These are phyloP conservation scores for Chelidonichthys spinosus DNA, from an alignment of 2,797 vertebrate species.

Conservation along the genomic window DNA sequence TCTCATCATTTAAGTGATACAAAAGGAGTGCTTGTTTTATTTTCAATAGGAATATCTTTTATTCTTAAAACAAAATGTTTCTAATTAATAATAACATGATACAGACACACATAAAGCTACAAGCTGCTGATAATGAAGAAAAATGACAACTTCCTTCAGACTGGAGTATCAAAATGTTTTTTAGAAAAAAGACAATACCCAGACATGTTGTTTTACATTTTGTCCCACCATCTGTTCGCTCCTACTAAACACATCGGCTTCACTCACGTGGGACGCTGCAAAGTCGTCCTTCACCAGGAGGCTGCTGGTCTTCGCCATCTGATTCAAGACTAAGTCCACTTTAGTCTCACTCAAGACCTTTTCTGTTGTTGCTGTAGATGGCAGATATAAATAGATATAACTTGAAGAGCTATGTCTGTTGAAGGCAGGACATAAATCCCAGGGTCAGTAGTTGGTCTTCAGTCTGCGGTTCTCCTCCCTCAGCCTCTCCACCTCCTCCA, in stretches of 20 bases:
- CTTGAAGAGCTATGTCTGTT: too few species aligned
- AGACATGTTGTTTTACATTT: not conserved
- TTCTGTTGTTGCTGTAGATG: too few species aligned
- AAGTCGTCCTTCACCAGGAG: not conserved
- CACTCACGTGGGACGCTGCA: not conserved
- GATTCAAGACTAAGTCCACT: not conserved
- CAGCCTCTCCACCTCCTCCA: slow-evolving; percentile 95
- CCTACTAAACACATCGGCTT: too few species aligned
- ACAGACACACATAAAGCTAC: not conserved
- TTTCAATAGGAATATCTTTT: slow-evolving; percentile 19
- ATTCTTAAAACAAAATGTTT: slow-evolving; percentile 38
- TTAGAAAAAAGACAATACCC: not conserved
- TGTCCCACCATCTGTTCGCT: not conserved
- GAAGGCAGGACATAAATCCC: not conserved
- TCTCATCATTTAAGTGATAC: not conserved
- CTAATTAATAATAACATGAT: slow-evolving; percentile 22
- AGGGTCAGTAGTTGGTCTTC: slow-evolving; percentile 90
- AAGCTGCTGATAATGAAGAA: not conserved
- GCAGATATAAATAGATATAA: too few species aligned
- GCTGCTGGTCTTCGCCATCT: not conserved
- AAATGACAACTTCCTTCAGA: not conserved
- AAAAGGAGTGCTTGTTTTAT: not conserved
- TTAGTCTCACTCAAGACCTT: too few species aligned
- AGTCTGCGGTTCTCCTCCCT: slow-evolving; percentile 94
- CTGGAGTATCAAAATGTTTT: not conserved